phyloP scores from a whole-genome alignment of 2,888 invertebrate species.

The Cheilosia impressa region DNA sequence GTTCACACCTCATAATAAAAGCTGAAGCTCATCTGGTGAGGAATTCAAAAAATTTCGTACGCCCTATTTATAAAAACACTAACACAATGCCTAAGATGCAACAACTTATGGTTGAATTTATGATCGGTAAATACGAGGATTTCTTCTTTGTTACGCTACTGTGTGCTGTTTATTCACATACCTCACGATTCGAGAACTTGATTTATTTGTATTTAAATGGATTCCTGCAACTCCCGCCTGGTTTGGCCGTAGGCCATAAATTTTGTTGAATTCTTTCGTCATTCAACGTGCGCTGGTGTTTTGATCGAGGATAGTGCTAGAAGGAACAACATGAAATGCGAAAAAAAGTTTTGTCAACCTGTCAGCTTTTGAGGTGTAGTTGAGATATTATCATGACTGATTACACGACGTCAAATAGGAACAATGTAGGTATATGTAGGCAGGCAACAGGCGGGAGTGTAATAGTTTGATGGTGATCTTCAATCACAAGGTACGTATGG shows the following conservation, averaged over 20 bases:
- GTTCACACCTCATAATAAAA: constrained; percentile 5
- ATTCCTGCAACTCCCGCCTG: constrained; percentile 60
- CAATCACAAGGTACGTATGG: too few species aligned
- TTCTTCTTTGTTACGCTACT: constrained; percentile 43
- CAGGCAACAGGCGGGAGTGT: too few species aligned
- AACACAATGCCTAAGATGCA: constrained; percentile 2
- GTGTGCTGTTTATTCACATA: constrained; percentile 34
- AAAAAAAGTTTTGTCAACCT: constrained; percentile 10
- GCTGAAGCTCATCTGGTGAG: neutral
- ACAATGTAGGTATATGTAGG: too few species aligned
- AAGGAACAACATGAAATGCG: neutral
- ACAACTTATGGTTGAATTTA: constrained; percentile 27
- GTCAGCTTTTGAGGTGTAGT: neutral
- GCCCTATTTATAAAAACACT: neutral
- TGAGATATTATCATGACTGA: constrained; percentile 15
- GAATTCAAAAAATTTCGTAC: constrained; percentile 11
- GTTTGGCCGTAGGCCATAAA: constrained; percentile 47
- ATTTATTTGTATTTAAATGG: constrained; percentile 59
- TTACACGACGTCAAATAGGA: too few species aligned
- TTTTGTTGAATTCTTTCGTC: constrained; percentile 62
- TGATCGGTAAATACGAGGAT: constrained; percentile 50
- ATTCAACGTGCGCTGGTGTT: constrained; percentile 15
- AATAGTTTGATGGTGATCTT: too few species aligned
- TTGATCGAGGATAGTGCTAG: constrained; percentile 9
- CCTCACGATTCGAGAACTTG: constrained; percentile 59